A percentile compares a stretch with the other conserved stretches of the same genome.
phyloP scores from a whole-genome alignment of 1,140 invertebrate genomes.

The silkworm (Bombyx mori) region DNA sequence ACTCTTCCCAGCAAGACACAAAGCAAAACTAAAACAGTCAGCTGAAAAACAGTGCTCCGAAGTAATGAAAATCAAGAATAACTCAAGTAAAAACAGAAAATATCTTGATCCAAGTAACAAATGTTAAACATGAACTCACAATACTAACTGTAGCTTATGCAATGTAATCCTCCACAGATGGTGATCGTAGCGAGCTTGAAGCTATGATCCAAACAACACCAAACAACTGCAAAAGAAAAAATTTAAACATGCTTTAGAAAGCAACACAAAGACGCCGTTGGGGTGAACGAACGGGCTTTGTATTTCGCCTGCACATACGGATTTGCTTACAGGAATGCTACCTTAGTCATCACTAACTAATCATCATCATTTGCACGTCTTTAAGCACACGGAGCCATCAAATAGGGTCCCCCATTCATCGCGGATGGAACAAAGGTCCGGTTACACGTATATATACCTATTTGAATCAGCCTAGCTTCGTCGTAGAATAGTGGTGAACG shows the following conservation, averaged over 20 bases:
- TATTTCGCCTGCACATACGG: constrained; percentile 64
- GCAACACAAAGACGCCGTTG: constrained; percentile 49
- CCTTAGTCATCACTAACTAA: constrained; percentile 45
- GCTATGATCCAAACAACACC: constrained; percentile 73
- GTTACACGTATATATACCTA: constrained; percentile 22
- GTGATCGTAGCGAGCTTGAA: constrained; percentile 72
- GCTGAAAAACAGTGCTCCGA: too few relatives aligned
- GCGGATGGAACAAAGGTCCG: constrained; percentile 54
- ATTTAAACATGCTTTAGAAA: constrained; percentile 72
- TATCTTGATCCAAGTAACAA: constrained; percentile 10
- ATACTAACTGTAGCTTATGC: constrained; percentile 62
- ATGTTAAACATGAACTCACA: constrained; percentile 26
- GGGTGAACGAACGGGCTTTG: constrained; percentile 57
- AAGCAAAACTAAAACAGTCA: too few relatives aligned
- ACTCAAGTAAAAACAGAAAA: neutral
- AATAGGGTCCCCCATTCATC: constrained; percentile 50
- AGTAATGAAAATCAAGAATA: too few relatives aligned
- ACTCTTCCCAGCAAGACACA: too few relatives aligned
- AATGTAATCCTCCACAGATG: constrained; percentile 72
- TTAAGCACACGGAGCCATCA: constrained; percentile 49
- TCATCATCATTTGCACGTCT: constrained; percentile 52
- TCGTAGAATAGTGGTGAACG: constrained; percentile 5
- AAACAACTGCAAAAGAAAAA: constrained; percentile 73
- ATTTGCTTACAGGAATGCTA: constrained; percentile 61
- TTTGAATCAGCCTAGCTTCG: constrained; percentile 41